These are phyloP conservation scores for Echinometra lucunter DNA, from an alignment of 53 echinoderm and acorn worm species.

Conservation along the genomic window DNA sequence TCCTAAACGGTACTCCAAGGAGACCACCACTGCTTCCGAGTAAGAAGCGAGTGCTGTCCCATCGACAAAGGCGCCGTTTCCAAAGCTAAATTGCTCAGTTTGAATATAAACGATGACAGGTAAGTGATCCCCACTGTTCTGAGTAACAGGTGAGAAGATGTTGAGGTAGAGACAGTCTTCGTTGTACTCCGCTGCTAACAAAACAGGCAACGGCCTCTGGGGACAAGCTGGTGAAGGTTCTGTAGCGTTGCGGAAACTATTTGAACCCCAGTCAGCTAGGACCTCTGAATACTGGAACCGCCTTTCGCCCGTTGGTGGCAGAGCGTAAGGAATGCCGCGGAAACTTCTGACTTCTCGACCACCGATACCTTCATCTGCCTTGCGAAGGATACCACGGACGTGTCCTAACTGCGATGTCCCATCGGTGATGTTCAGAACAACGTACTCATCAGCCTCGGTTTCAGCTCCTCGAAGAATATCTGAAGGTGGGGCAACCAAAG, in stretches of 20 bases:
- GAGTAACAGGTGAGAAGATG: conserved; percentile 67
- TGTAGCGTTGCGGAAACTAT: conserved; percentile 33
- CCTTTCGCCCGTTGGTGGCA: conserved; percentile 68
- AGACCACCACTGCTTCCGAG: conserved; percentile 69
- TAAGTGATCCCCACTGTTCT: background rate
- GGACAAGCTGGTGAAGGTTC: conserved; percentile 67
- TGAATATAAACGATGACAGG: conserved; percentile 79
- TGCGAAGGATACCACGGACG: background rate
- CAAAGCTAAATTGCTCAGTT: conserved; percentile 42
- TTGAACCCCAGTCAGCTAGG: conserved; percentile 64
- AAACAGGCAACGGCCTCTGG: background rate
- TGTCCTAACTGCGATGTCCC: background rate
- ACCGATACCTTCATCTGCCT: conserved; percentile 19
- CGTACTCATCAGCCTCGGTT: background rate
- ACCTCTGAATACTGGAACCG: conserved; percentile 74
- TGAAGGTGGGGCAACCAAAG: conserved; percentile 9
- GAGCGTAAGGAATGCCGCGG: conserved; percentile 79
- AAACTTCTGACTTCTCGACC: conserved; percentile 65
- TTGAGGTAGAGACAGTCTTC: conserved; percentile 79
- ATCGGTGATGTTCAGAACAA: background rate
- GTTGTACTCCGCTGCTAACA: background rate
- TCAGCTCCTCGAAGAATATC: background rate
- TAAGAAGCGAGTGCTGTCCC: conserved; percentile 69
- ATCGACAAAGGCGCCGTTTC: conserved; percentile 60
- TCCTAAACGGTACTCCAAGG: conserved; percentile 77